A percentile compares a stretch with the other conserved stretches of the same genome.
Evolutionary conservation across 35 echinoderm and acorn worm genomes (phyloP).

Genomic region (Heliocidaris erythrogramma): DNA sequence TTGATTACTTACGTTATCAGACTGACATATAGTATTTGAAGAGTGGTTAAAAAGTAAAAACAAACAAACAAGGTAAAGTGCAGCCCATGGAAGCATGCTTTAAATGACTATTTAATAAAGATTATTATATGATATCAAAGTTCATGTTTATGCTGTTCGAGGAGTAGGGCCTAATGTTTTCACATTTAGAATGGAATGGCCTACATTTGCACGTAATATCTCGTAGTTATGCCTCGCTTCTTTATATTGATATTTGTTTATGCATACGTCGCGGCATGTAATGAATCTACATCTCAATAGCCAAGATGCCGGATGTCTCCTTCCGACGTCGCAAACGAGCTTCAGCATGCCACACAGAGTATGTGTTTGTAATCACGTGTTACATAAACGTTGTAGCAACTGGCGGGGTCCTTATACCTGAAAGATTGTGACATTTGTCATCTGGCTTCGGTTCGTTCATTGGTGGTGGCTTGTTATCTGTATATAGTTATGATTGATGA

Average conservation of each 20-base stretch:
- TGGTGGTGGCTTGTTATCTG: conserved; percentile 15
- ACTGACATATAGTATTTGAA: no score
- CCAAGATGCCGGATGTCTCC: not conserved
- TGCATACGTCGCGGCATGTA: not conserved
- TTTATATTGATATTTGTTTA: not conserved
- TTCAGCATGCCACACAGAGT: not conserved
- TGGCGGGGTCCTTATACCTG: not conserved
- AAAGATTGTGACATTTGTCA: conserved; percentile 31
- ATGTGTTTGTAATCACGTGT: not conserved
- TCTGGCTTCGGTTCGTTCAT: not conserved
- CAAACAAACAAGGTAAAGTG: no score
- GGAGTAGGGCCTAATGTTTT: no score
- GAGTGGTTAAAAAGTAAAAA: no score
- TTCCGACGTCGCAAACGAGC: not conserved
- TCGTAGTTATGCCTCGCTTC: not conserved
- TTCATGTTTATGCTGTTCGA: no score
- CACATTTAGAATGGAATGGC: no score
- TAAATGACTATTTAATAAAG: no score
- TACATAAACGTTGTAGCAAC: conserved; percentile 11
- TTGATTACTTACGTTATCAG: not conserved
- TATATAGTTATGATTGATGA: conserved; percentile 29
- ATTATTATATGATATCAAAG: no score
- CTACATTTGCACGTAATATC: no score
- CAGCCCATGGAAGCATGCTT: no score
- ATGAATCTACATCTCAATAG: not conserved